A percentile compares a stretch with the other conserved stretches of the same genome.
Conservation (phyloP, 2,888 invertebrate genomes). For the Agonopterix arenella region DNA sequence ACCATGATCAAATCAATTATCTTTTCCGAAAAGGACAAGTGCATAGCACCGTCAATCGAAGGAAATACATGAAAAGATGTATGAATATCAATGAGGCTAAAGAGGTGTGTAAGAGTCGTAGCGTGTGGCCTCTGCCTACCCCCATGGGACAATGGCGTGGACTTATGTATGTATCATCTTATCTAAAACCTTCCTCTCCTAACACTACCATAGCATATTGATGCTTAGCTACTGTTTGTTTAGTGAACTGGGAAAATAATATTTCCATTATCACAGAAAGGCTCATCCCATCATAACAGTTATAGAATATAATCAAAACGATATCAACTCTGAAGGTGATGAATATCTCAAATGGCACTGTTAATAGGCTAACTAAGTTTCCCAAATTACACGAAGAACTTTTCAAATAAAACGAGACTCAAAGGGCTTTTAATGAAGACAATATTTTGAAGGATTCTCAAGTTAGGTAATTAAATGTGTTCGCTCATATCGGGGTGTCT, state of each 20-base stretch:
- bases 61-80: no score
- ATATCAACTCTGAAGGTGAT: constrained; percentile 25
- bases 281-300: not conserved
- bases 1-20: no score
- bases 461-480: constrained; percentile 63
- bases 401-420: constrained; percentile 68
- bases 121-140: no score
- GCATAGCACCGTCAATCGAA: no score
- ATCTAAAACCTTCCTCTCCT: no score
- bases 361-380: constrained; percentile 62
- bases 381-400: constrained; percentile 60
- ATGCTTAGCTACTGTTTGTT: no score
- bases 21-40: no score
- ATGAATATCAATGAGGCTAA: no score
- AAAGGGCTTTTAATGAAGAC: constrained; percentile 68
- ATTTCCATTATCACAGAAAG: constrained; percentile 7
- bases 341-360: constrained; percentile 43
- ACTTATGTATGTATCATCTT: no score
- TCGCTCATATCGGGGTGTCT: constrained; percentile 37
- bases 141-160: no score
- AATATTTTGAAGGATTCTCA: constrained; percentile 55
- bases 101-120: no score
- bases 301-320: constrained; percentile 8
- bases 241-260: constrained; percentile 1
- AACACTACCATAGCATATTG: no score